These are phyloP conservation scores for Florisuga fusca DNA, from an alignment of 2,797 vertebrate genomes.

Conservation along the genomic window DNA sequence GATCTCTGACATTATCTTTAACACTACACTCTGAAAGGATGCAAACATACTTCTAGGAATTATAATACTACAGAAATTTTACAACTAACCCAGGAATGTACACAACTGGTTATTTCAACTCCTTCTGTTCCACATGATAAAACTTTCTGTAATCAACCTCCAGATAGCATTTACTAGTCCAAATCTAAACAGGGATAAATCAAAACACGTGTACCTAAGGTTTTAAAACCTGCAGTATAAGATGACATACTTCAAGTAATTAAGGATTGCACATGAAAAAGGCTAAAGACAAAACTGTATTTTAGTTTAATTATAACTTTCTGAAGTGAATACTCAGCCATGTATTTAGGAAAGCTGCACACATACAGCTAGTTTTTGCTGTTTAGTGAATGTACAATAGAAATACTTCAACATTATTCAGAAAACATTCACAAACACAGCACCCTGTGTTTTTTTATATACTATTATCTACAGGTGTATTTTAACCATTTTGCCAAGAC, in stretches of 20 bases:
- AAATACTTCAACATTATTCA: background rate
- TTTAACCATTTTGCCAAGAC: slow-evolving; percentile 1
- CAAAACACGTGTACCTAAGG: background rate
- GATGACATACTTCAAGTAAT: background rate
- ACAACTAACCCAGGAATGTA: background rate
- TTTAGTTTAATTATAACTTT: background rate
- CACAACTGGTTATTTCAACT: background rate
- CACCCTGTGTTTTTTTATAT: background rate
- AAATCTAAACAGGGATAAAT: background rate
- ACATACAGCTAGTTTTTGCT: background rate
- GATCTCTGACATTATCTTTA: background rate
- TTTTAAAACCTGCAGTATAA: background rate
- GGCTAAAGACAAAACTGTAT: background rate
- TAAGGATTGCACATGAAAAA: background rate
- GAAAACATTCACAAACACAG: background rate
- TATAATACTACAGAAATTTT: background rate
- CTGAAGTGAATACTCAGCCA: background rate
- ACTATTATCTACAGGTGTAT: background rate
- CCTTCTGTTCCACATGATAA: background rate
- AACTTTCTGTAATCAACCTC: background rate
- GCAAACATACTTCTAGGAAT: background rate
- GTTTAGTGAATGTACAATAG: background rate
- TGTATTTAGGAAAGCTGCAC: background rate
- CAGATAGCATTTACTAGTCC: background rate
- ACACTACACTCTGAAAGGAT: background rate